phyloP scores from a whole-genome alignment of 2,888 invertebrate genomes.

The Argyresthia goedartella region DNA sequence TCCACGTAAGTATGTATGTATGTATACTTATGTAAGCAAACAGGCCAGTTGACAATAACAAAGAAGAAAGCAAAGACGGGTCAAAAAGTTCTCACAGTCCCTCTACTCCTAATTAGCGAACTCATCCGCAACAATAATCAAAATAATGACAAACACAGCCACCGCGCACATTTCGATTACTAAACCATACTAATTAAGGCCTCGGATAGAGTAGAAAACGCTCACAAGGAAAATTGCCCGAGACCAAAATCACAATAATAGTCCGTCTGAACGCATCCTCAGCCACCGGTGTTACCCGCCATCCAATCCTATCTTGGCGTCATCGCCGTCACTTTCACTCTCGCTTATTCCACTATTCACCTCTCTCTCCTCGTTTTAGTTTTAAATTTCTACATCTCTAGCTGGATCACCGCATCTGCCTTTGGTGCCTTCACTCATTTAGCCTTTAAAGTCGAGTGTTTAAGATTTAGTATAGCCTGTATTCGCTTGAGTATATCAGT shows the following conservation, averaged over 20 bases:
- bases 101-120: slow-evolving; percentile 6
- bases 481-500: background rate
- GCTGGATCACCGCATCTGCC: background rate
- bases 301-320: slow-evolving; percentile 29
- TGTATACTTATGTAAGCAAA: too few relatives aligned
- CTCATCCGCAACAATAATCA: slow-evolving; percentile 31
- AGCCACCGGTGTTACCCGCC: slow-evolving; percentile 58
- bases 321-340: slow-evolving; percentile 39
- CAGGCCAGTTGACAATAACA: too few relatives aligned
- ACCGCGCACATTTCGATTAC: slow-evolving; percentile 58
- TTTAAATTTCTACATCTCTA: slow-evolving; percentile 25
- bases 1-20: too few relatives aligned
- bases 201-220: slow-evolving; percentile 40
- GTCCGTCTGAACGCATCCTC: slow-evolving; percentile 22
- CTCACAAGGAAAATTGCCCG: slow-evolving; percentile 43
- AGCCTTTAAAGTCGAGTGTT: too few relatives aligned
- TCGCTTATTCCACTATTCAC: slow-evolving; percentile 14
- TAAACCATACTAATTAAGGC: slow-evolving; percentile 53
- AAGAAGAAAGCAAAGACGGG: background rate
- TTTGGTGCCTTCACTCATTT: background rate
- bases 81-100: slow-evolving; percentile 10
- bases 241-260: slow-evolving; percentile 52
- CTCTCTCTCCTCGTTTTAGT: slow-evolving; percentile 30
- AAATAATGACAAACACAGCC: slow-evolving; percentile 46
- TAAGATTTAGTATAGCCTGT: background rate